Conservation (phyloP, 2,113 vertebrate genomes). For the Perccottus glenii region DNA sequence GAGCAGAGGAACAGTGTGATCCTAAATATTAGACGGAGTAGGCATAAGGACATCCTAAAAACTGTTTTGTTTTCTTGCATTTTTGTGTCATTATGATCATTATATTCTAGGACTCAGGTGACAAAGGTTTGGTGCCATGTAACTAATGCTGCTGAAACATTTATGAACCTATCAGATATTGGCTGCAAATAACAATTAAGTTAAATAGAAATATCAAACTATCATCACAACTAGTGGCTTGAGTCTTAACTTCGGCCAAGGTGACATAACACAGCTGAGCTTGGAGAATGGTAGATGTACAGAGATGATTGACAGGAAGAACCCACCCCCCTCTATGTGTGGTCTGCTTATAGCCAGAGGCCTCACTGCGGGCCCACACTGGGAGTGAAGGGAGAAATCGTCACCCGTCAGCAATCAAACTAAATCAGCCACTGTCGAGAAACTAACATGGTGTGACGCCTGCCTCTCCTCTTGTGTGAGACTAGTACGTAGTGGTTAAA, state of each 20-base stretch:
- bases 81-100: too few species aligned
- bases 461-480: slow-evolving; percentile 17
- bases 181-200: too few species aligned
- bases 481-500: slow-evolving; percentile 21
- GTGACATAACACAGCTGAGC: neutral
- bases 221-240: neutral
- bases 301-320: slow-evolving; percentile 38
- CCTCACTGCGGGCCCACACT: slow-evolving; percentile 37
- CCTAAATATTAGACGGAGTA: too few species aligned
- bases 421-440: slow-evolving; percentile 40
- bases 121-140: too few species aligned
- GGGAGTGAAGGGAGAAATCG: slow-evolving; percentile 62
- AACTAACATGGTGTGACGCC: slow-evolving; percentile 17
- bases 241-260: neutral
- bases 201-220: too few species aligned
- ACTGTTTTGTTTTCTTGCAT: too few species aligned
- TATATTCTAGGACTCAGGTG: too few species aligned
- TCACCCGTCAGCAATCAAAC: slow-evolving; percentile 51
- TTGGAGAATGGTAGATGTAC: neutral
- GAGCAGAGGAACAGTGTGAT: too few species aligned
- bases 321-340: slow-evolving; percentile 43
- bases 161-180: too few species aligned
- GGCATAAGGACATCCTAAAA: too few species aligned
- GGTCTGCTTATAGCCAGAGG: slow-evolving; percentile 52
- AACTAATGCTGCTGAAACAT: too few species aligned